A percentile compares a stretch with the other conserved stretches of the same genome.
These are phyloP conservation scores for Megalurothrips usitatus DNA, from an alignment of 2,888 invertebrate genomes.

Conservation along the genomic window DNA sequence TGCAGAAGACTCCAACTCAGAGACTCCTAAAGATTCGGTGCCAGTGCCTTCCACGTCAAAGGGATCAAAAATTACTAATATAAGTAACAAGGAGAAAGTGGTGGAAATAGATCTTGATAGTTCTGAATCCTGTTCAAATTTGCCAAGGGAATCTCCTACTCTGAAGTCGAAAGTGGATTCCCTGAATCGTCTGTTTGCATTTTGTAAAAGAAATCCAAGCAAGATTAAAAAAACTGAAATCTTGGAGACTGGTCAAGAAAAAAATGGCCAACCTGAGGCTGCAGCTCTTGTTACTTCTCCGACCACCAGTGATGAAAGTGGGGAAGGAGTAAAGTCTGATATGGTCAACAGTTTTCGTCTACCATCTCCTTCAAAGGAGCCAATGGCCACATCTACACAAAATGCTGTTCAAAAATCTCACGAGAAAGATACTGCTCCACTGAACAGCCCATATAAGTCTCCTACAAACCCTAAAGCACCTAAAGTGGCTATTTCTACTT, in stretches of 20 bases:
- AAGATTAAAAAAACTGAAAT: neutral
- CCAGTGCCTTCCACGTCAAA: neutral
- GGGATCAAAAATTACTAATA: neutral
- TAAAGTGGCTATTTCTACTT: neutral
- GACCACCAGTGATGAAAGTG: neutral
- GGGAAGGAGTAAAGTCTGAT: neutral
- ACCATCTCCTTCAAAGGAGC: neutral
- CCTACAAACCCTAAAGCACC: neutral
- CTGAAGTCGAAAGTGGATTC: neutral
- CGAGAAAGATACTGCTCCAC: neutral
- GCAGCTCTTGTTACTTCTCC: neutral
- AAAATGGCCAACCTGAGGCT: neutral
- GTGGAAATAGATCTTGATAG: neutral
- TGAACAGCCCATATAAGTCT: neutral
- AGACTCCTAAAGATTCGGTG: neutral
- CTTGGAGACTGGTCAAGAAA: neutral
- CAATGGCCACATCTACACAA: neutral
- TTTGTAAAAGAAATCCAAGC: neutral
- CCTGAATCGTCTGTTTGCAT: neutral
- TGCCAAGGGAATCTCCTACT: neutral
- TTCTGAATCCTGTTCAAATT: neutral
- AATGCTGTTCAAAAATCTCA: neutral
- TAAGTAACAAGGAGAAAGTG: neutral
- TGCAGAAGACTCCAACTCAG: neutral
- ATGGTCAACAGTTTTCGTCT: neutral